phyloP scores from a whole-genome alignment of 2,797 vertebrate genomes.

The Phaenicophaeus curvirostris region DNA sequence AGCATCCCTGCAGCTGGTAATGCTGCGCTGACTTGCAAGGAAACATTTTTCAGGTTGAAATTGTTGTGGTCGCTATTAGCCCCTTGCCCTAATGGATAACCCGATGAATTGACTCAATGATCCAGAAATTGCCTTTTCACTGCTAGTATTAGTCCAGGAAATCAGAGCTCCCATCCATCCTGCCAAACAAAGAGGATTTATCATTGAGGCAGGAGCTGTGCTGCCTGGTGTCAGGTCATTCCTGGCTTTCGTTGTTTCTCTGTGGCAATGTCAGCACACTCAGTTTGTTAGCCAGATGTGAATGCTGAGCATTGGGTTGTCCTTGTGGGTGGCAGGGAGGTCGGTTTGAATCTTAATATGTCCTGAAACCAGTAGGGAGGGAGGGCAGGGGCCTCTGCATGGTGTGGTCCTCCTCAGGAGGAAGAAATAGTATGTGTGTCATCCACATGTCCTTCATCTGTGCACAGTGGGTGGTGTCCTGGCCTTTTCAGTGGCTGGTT shows the following conservation, averaged over 20 bases:
- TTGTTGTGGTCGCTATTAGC: accelerated
- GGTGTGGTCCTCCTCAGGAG: not conserved
- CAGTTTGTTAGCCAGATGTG: not conserved
- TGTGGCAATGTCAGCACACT: too few relatives aligned
- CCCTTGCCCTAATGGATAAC: not conserved
- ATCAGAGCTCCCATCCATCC: not conserved
- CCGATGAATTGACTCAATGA: too few relatives aligned
- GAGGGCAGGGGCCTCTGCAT: accelerated
- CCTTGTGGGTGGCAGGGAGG: not conserved
- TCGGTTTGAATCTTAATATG: too few relatives aligned
- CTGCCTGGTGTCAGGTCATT: not conserved
- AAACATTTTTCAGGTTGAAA: not conserved
- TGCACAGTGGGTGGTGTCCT: not conserved
- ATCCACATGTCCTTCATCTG: not conserved
- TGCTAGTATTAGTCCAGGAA: not conserved
- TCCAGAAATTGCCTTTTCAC: not conserved
- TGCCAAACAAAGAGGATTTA: not conserved
- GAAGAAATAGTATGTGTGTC: accelerated
- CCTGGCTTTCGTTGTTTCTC: not conserved
- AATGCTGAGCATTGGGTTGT: accelerated
- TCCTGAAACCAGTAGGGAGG: not conserved
- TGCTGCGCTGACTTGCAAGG: not conserved
- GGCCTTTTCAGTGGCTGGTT: accelerated
- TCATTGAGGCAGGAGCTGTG: not conserved
- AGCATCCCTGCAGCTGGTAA: not conserved